Conservation (phyloP, 2,797 vertebrate genomes). For the Notolabrus celidotus region DNA sequence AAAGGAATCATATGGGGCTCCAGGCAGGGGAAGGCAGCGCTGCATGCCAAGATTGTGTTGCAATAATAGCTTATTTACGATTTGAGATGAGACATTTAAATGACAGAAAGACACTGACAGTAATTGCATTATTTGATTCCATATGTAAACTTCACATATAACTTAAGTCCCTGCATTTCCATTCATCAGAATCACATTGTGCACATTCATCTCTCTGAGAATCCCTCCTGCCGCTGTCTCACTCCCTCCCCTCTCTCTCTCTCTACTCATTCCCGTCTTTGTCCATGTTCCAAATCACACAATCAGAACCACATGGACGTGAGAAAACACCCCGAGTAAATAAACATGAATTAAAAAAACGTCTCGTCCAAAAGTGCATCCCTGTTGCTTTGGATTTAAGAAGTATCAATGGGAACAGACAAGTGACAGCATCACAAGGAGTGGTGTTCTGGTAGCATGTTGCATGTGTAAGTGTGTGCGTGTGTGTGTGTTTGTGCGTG, state of each 20-base stretch:
- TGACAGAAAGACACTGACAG: conserved; percentile 40
- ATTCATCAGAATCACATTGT: conserved; percentile 47
- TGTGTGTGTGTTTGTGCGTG: neutral
- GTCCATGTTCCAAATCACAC: conserved; percentile 66
- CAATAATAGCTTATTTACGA: conserved; percentile 36
- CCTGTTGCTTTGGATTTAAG: conserved; percentile 21
- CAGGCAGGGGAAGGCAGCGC: conserved; percentile 4
- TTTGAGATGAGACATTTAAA: conserved; percentile 40
- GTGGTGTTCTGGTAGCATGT: conserved; percentile 10
- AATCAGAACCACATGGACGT: conserved; percentile 78
- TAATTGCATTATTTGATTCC: conserved; percentile 28
- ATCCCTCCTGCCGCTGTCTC: conserved; percentile 11
- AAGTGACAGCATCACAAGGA: conserved; percentile 35
- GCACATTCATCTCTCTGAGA: conserved; percentile 33
- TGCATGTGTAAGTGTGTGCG: conserved; percentile 16
- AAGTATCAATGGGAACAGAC: conserved; percentile 47
- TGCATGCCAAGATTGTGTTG: conserved; percentile 33
- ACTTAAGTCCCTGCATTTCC: conserved; percentile 24
- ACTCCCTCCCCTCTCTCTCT: conserved; percentile 34
- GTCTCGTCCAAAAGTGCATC: conserved; percentile 35
- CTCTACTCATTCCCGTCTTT: conserved; percentile 53
- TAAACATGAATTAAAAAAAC: conserved; percentile 62
- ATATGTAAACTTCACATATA: conserved; percentile 23
- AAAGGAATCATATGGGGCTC: conserved; percentile 58
- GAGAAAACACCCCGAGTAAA: conserved; percentile 70